Conservation (phyloP, 2,113 vertebrate species). For the Fukomys damarensis region DNA sequence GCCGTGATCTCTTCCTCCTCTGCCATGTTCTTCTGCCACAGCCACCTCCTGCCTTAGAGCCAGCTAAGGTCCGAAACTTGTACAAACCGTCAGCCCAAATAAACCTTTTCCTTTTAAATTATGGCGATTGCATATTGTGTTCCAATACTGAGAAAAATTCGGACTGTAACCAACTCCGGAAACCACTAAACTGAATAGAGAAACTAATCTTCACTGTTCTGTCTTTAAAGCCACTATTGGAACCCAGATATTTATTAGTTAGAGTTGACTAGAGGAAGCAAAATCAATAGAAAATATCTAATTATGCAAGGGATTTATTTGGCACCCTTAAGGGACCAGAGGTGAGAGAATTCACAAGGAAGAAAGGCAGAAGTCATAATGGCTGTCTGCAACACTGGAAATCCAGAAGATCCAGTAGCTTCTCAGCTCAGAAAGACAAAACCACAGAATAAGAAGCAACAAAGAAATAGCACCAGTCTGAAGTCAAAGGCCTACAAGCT, state of each 20-base stretch:
- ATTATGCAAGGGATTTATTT: neutral
- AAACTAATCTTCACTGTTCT: neutral
- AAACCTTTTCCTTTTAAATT: neutral
- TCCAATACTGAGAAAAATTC: neutral
- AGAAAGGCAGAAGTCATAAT: neutral
- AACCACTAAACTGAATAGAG: neutral
- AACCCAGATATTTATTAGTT: neutral
- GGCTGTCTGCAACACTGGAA: neutral
- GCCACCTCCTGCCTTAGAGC: neutral
- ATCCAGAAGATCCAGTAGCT: neutral
- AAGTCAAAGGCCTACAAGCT: neutral
- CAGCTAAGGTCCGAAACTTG: neutral
- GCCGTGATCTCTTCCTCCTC: neutral
- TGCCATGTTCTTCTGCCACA: neutral
- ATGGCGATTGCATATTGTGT: neutral
- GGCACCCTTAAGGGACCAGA: neutral
- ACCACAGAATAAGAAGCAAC: neutral
- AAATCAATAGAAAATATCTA: neutral
- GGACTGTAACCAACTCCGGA: neutral
- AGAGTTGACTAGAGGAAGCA: neutral
- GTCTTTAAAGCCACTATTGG: neutral
- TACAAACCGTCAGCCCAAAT: neutral
- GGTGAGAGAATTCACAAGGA: neutral
- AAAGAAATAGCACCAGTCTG: neutral
- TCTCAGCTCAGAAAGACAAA: neutral